These are phyloP conservation scores for Columbina picui DNA, from an alignment of 2,113 vertebrate genomes.

Conservation along the genomic window DNA sequence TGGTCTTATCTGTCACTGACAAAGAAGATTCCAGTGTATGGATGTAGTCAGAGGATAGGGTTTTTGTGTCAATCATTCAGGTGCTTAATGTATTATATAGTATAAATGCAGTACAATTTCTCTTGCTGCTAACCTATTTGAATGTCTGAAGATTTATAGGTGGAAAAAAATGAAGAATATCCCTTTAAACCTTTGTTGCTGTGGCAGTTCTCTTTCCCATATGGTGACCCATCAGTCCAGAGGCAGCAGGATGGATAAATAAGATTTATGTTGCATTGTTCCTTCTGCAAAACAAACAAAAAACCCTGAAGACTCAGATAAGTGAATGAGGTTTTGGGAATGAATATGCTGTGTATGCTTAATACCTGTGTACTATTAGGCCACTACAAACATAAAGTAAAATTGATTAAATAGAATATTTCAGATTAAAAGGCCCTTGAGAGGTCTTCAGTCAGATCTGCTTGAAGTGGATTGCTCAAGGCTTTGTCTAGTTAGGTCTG, in stretches of 20 bases:
- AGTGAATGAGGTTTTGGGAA: background rate
- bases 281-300: background rate
- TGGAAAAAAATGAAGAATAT: background rate
- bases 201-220: background rate
- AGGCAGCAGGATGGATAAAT: background rate
- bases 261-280: background rate
- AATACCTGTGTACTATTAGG: background rate
- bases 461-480: background rate
- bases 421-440: background rate
- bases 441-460: background rate
- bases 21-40: background rate
- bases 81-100: background rate
- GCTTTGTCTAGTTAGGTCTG: background rate
- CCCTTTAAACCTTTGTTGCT: background rate
- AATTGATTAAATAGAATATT: background rate
- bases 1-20: background rate
- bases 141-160: background rate
- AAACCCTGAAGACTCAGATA: background rate
- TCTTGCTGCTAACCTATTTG: background rate
- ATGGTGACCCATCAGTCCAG: background rate
- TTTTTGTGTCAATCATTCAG: constrained; percentile 27
- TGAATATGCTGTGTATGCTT: background rate
- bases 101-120: background rate
- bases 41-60: background rate
- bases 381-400: background rate